Evolutionary conservation across 2,113 vertebrate species (phyloP).

Genomic region (Candoia aspera): DNA sequence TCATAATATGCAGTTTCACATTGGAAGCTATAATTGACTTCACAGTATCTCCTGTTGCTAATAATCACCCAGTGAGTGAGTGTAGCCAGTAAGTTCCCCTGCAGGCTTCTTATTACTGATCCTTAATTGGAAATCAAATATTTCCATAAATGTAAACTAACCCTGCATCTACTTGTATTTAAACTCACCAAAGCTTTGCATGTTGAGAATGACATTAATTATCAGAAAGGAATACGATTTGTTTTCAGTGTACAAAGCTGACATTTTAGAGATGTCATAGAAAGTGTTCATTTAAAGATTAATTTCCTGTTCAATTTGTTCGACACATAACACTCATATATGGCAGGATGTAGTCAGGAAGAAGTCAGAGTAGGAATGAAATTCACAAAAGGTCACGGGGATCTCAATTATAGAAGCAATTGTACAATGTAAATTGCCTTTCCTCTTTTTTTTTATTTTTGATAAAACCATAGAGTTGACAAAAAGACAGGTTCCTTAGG

Average conservation of each 20-base stretch:
- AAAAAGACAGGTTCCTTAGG: neutral
- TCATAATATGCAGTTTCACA: conserved; percentile 55
- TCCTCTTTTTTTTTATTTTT: neutral
- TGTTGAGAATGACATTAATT: conserved; percentile 36
- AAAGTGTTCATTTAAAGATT: conserved; percentile 2
- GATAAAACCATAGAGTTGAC: neutral
- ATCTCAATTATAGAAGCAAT: conserved; percentile 11
- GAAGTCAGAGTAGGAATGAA: neutral
- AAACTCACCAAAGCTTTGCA: conserved; percentile 47
- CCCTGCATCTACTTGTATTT: conserved; percentile 49
- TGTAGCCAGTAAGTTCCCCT: conserved; percentile 26
- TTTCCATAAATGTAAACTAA: conserved; percentile 42
- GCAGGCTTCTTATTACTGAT: conserved; percentile 44
- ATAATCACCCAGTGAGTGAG: conserved; percentile 61
- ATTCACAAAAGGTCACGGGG: neutral
- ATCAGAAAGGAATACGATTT: neutral
- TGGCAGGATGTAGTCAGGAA: neutral
- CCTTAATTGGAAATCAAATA: conserved; percentile 66
- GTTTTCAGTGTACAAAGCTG: conserved; percentile 24
- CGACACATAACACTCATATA: conserved; percentile 16
- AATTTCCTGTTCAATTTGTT: conserved; percentile 12
- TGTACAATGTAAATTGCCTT: neutral
- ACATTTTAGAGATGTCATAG: neutral
- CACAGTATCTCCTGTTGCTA: conserved; percentile 57
- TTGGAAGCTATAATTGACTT: conserved; percentile 64